Evolutionary conservation across 2,113 vertebrate genomes (phyloP), one percentile per base, ranked within the genome.

Genomic region (Bolborhynchus lineola): DNA sequence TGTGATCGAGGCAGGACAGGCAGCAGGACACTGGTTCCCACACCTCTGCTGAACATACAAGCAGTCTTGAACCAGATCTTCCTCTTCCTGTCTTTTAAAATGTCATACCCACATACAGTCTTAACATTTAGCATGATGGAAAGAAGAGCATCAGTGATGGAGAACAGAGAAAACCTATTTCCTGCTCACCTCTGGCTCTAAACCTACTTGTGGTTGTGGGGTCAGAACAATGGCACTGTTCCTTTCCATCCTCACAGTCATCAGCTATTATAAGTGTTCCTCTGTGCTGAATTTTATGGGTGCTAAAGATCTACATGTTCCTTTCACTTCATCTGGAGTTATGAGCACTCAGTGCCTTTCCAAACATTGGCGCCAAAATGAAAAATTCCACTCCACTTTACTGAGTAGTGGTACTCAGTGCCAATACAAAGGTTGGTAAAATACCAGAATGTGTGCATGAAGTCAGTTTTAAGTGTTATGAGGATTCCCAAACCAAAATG

Each of bases 341-440:
- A 65, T 5, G 31, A 94, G 67, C 60, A 64, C 65, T 80, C 4
- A 0, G 52, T 82, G 67, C 29, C 52, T 91, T 89, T 87, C 78
- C 79, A 95, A 89, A 81, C 35, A 42, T 12, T 55, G 78, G 42
- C 59, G 19, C 55, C 2, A 5, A 84, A 87, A 92, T 75, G 65
- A 94, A 82, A 91, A 87, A 92, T 93, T 96, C 63, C 82, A 88
- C 57, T 94, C 23, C 14, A 7, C 47, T 85, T 75, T 90, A 60
- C 49, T 80, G 67, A 35, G 20, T 60, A 39, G 14, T 25, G 55
- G 41, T 13, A 39, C 37, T 86, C 15, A 2, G 33, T 82, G 82
- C 86, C 82, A 93, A 65, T 49, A 90, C 44, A 92, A 92, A 92
- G 68, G 55, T 18, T 92, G 82, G 75, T 93, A 88, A 90, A 97